Evolutionary conservation across 2,797 vertebrate species (phyloP), one percentile per base, ranked within the genome.

Genomic region (Fringilla coelebs): DNA sequence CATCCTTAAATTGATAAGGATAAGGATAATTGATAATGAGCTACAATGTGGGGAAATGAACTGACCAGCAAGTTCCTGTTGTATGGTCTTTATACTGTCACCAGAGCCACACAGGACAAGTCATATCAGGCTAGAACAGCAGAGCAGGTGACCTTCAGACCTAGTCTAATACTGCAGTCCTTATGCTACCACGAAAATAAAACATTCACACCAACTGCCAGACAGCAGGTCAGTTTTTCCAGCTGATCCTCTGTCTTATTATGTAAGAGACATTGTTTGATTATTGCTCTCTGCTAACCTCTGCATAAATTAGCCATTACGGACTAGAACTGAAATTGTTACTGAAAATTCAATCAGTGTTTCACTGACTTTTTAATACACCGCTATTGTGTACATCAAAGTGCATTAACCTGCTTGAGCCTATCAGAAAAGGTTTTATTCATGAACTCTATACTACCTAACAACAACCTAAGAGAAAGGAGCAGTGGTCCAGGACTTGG

Each of bases 241-340:
- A 94, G 88, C 54, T 77, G 75, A 92, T 93, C 78, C 34, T 89
- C 77, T 81, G 65, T 78, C 88, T 78, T 74, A 54, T 65, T 94
- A 89, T 54, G 32, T 84, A 93, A 94, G 78, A 91, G 31, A 66
- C 13, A 66, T 19, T 63, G 76, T 51, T 24, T 93, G 63, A 77
- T 88, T 89, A 83, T 25, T 74, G 85, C 63, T 85, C 75, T 73
- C 61, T 65, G 40, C 62, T 87, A 76, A 80, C 86, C 66, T 74
- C 67, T 78, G 76, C 93, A 95, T 91, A 91, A 93, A 94, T 91
- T 81, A 93, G 60, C 70, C 77, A 31, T 68, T 86, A 87, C 86
- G 13, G 57, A 62, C 70, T 60, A 48, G 52, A 85, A 70, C 38
- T 81, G n/a, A 60, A 87, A 93, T 78, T 80, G 63, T 75, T 66